Evolutionary conservation across 2,888 invertebrate species (phyloP), one percentile per base, ranked within the genome.

Genomic region (Hypercompe scribonia): DNA sequence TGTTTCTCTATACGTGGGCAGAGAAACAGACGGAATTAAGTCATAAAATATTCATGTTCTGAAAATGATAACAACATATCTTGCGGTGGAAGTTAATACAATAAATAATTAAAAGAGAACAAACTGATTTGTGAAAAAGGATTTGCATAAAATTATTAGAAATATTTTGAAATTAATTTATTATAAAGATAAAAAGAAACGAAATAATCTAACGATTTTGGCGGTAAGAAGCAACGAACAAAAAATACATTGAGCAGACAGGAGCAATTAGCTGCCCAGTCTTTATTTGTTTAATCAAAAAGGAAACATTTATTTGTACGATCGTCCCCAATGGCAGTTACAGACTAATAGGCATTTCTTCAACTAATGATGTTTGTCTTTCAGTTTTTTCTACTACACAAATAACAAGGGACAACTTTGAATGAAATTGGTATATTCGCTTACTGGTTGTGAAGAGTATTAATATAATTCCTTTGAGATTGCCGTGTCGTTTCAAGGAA

Each of bases 281-380:
- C 18, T 75, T 82, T 78, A 79, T 82, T 82, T 83, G 75, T 80
- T 78, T 83, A 82, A 82, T 82, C 74, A 80, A 77, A 72, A 31
- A 61, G 74, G 72, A 77, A 75, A 78, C 76, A n/a, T 82, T 80
- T 84, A 82, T 80, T 84, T 85, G 83, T 84, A 79, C 81, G 83
- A 84, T 81, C 63, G 76, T 68, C 74, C 72, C 71, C 72, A 72
- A 58, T 73, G 70, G 61, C 50, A 50, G 73, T 63, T 50, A 65
- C 71, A 67, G 21, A 64, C 67, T 33, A 68, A 64, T 68, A 34
- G 68, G 63, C 33, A 42, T 72, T 68, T 68, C 68, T 42, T 63
- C 68, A 50, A 72, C 72, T 67, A 72, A 68, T 36, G 67, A 68
- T 64, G 63, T 72, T 71, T 72, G n/a, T 63, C 58, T 63, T 61